A percentile compares a stretch with the other conserved stretches of the same genome.
These are phyloP conservation scores for Drosophila sproati DNA, from an alignment of 1,140 invertebrate species.

Conservation along the genomic window DNA sequence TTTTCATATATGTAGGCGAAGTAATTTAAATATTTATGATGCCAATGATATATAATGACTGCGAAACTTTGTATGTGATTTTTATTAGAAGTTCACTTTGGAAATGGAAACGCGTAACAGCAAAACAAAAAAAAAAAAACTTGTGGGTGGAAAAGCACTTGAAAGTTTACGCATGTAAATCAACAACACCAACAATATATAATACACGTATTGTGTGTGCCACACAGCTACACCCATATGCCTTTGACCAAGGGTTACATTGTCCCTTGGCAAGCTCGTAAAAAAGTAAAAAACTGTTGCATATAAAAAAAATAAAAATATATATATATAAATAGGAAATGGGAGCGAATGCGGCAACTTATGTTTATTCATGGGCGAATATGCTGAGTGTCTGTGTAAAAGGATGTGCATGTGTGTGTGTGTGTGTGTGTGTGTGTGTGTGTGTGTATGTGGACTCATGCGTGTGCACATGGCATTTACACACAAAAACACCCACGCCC, in stretches of 20 bases:
- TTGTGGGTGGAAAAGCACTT: slow-evolving; percentile 13
- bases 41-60: slow-evolving; percentile 6
- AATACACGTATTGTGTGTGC: slow-evolving; percentile 10
- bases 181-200: slow-evolving; percentile 9
- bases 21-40: slow-evolving; percentile 6
- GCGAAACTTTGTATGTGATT: slow-evolving; percentile 21
- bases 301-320: slow-evolving; percentile 31
- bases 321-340: slow-evolving; percentile 20
- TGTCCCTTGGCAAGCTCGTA: slow-evolving; percentile 19
- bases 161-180: slow-evolving; percentile 13
- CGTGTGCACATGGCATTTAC: slow-evolving; percentile 16
- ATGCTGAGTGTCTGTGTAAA: slow-evolving; percentile 11
- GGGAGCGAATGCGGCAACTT: slow-evolving; percentile 55
- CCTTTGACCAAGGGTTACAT: slow-evolving; percentile 28
- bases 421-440: slow-evolving; percentile 7
- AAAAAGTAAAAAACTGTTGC: slow-evolving; percentile 44
- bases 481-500: slow-evolving; percentile 10
- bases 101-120: slow-evolving; percentile 4
- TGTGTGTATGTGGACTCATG: slow-evolving; percentile 10
- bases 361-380: slow-evolving; percentile 65
- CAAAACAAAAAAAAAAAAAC: background rate
- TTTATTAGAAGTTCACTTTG: slow-evolving; percentile 15
- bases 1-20: too few relatives aligned
- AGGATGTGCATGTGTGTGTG: background rate
- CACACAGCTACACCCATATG: slow-evolving; percentile 11